phyloP scores from a whole-genome alignment of 2,113 vertebrate species.

The Baryphthengus martii region DNA sequence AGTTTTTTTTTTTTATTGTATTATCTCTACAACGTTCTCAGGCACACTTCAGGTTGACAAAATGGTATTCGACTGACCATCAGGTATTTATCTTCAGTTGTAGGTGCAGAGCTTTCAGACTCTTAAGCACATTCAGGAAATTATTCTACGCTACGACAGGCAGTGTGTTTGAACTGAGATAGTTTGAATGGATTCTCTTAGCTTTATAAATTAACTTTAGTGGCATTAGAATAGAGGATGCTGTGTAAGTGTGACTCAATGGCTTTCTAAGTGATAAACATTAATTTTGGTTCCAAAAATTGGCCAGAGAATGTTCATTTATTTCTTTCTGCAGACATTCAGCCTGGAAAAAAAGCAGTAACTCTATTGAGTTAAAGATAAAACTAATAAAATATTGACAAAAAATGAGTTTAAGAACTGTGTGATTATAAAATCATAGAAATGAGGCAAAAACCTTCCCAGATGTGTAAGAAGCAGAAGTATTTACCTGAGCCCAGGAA shows the following conservation, averaged over 20 bases:
- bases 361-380: not conserved
- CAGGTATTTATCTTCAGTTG: not conserved
- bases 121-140: not conserved
- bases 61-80: not conserved
- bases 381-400: not conserved
- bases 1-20: not conserved
- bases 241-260: not conserved
- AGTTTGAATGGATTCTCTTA: not conserved
- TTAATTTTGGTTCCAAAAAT: not conserved
- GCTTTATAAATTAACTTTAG: not conserved
- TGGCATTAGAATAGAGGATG: not conserved
- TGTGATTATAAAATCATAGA: not conserved
- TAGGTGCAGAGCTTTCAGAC: not conserved
- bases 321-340: not conserved
- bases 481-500: not conserved
- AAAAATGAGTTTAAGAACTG: not conserved
- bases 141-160: not conserved
- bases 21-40: not conserved
- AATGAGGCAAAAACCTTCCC: not conserved
- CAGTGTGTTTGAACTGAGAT: not conserved
- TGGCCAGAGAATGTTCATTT: not conserved
- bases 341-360: not conserved
- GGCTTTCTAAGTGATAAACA: not conserved
- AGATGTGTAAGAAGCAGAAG: not conserved
- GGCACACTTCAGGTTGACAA: not conserved